Evolutionary conservation across 2,113 vertebrate species (phyloP), one percentile per base, ranked within the genome.

Genomic region (Ochotona princeps): DNA sequence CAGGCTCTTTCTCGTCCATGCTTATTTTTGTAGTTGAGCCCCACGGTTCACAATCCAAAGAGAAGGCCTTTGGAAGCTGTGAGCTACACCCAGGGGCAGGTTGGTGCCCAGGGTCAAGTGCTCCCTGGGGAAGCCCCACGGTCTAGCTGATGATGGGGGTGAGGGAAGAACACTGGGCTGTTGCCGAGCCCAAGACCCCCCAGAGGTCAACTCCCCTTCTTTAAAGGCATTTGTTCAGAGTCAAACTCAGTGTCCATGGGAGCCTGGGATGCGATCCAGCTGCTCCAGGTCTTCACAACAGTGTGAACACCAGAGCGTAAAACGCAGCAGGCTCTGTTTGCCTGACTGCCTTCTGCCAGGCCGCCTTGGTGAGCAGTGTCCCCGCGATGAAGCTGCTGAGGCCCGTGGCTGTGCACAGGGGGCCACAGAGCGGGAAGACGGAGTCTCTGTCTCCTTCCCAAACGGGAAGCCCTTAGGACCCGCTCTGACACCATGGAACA

Each of bases 171-270:
- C 15, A n/a, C 14, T 79, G 38, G 32, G 35, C 63, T 81, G 85
- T 61, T 63, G 47, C 61, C 66, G 32, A 73, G 32, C 74, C 10
- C 20, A 65, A n/a, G 13, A 44, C 73, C 85, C 57, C 78, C 85
- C 76, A 86, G 79, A 47, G 57, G 83, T 32, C 12, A 61, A 70
- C 35, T 70, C 54, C 82, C 3, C 30, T 67, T 76, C 70, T 72
- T 28, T 13, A 60, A 86, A 83, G 61, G 21, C 93, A 69, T 23
- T 70, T 49, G 86, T 66, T 83, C 87, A 74, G 51, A 84, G n/a
- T 23, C 63, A 73, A 35, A 87, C 7, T 65, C 23, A 54, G 54
- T 75, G 79, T 73, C 83, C 72, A 75, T 49, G 25, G 10, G 28
- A 86, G 63, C 49, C 51, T 84, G 8, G 86, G 85, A 86, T 69